Conservation (phyloP, 2,797 vertebrate genomes). For the Mormyrus proboscirostris region DNA sequence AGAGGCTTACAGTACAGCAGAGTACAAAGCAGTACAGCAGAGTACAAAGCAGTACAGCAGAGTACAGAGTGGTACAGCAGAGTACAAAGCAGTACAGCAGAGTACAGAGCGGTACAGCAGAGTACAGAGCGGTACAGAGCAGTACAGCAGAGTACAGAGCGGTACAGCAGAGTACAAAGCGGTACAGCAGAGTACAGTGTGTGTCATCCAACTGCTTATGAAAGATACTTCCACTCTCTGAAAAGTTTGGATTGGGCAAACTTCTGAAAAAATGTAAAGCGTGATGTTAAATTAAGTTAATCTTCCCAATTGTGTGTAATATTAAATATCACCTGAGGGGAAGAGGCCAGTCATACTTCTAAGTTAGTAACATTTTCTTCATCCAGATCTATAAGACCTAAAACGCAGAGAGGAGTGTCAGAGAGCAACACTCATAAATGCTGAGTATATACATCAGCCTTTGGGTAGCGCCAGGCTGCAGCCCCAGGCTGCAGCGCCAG, state of each 20-base stretch:
- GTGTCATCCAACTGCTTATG: background rate
- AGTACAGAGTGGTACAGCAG: background rate
- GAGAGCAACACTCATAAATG: conserved; percentile 62
- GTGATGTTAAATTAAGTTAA: background rate
- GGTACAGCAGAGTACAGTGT: background rate
- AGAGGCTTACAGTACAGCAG: background rate
- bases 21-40: background rate
- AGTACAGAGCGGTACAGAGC: background rate
- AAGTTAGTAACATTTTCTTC: conserved; percentile 19
- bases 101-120: background rate
- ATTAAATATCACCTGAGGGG: background rate
- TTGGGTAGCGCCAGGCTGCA: background rate
- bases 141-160: background rate
- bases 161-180: background rate
- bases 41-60: background rate
- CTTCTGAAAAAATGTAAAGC: background rate
- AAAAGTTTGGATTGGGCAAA: background rate
- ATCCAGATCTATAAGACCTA: conserved; percentile 73
- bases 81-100: too few species aligned
- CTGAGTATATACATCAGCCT: conserved; percentile 55
- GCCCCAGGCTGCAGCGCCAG: background rate
- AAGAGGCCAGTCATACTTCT: background rate
- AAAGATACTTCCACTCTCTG: background rate
- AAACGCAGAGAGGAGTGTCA: conserved; percentile 59
- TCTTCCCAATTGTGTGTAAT: background rate